These are phyloP conservation scores for Bambusicola thoracicus DNA, from an alignment of 2,113 vertebrate genomes.

Conservation along the genomic window DNA sequence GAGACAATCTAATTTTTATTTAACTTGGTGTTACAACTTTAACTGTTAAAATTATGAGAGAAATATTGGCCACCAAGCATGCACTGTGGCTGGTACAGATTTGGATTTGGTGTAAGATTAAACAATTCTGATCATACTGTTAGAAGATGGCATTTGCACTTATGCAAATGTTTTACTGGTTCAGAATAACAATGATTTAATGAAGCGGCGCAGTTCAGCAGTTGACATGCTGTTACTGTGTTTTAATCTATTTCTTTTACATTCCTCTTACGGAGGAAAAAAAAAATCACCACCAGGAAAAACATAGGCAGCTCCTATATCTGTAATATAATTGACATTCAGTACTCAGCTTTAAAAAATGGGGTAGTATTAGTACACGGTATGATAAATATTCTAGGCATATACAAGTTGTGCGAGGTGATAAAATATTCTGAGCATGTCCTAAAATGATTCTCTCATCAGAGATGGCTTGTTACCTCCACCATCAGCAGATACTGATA, in stretches of 20 bases:
- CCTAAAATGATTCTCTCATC: conserved; percentile 80
- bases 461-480: conserved; percentile 79
- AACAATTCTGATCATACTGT: conserved; percentile 45
- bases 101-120: conserved; percentile 8
- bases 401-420: conserved; percentile 62
- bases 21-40: not conserved
- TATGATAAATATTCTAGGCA: conserved; percentile 76
- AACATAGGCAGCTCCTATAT: not conserved
- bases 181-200: conserved; percentile 69
- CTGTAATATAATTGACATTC: conserved; percentile 24
- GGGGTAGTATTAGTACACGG: conserved; percentile 27
- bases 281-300: not conserved
- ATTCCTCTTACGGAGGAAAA: not conserved
- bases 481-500: conserved; percentile 82
- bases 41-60: not conserved
- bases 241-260: not conserved
- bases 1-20: not conserved
- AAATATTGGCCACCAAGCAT: not conserved
- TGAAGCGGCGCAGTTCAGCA: conserved; percentile 29
- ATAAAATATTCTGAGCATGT: conserved; percentile 83
- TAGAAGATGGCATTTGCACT: conserved; percentile 51
- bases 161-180: conserved; percentile 68
- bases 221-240: conserved; percentile 8
- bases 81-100: not conserved
- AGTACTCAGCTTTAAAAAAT: conserved; percentile 28